Percentiles rank a stretch among this genome's conserved stretches.
Evolutionary conservation across 2,797 vertebrate genomes (phyloP).

Genomic region (Molossus molossus): DNA sequence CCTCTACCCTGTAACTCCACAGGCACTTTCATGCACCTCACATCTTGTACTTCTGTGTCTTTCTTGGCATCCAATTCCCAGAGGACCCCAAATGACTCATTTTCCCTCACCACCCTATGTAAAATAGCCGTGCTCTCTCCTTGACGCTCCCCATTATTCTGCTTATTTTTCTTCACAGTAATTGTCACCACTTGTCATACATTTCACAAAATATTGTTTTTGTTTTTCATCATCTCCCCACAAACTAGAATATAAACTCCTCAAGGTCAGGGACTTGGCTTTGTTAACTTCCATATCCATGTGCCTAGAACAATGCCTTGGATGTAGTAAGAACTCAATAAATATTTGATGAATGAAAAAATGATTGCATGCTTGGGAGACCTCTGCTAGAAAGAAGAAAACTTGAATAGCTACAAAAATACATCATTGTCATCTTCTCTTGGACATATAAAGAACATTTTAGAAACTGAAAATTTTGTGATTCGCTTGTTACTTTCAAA

Average conservation of each 20-base stretch:
- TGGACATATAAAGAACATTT: neutral
- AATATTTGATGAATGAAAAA: neutral
- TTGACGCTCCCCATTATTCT: neutral
- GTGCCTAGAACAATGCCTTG: neutral
- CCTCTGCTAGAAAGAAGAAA: neutral
- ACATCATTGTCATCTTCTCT: neutral
- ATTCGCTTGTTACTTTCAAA: neutral
- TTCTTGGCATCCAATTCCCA: neutral
- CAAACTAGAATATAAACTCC: neutral
- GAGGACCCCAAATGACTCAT: neutral
- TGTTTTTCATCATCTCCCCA: neutral
- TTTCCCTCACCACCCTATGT: neutral
- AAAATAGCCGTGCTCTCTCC: neutral
- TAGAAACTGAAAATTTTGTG: neutral
- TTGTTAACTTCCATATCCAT: neutral
- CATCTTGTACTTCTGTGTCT: neutral
- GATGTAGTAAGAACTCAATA: neutral
- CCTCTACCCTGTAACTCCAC: neutral
- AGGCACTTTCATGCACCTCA: neutral
- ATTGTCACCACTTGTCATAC: neutral
- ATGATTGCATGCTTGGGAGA: neutral
- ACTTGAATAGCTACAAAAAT: conserved; percentile 24
- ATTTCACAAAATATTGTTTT: neutral
- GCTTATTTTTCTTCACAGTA: neutral
- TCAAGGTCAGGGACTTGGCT: neutral